Evolutionary conservation across 2,888 invertebrate genomes (phyloP), one percentile per base, ranked within the genome.

Genomic region (Scrobipalpa atriplicella): DNA sequence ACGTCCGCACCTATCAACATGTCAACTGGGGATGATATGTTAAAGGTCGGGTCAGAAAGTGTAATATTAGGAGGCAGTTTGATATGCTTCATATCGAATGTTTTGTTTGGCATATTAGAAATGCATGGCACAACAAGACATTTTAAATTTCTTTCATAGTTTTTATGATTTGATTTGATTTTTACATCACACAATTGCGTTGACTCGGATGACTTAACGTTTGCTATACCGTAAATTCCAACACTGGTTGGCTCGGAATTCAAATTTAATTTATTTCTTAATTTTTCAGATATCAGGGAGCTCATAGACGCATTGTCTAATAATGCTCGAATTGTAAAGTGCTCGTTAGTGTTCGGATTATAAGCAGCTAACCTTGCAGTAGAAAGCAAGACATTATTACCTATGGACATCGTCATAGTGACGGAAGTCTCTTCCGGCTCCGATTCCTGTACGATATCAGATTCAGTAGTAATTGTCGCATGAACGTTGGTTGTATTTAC

Each of bases 231-330:
- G 3, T 7, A 7, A 8, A 38, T 38, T 38, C 38, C 38, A 3
- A 38, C 38, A 7, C 36, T 13, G 13, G 36, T 58, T 18, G 36
- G 62, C 11, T 62, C 21, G 16, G 62, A 43, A 21, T 47, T 52
- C 41, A 68, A 36, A 0, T 39, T 13, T 29, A 68, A 61, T 36
- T 60, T 61, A 9, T 66, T 13, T 61, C 54, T 66, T 43, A 68
- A 6, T 5, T 16, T 21, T 8, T 60, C 47, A 1, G 60, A 63
- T 5, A 68, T 60, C 36, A 67, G 62, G n/a, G 62, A 58, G 5
- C 51, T 16, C 29, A 65, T 62, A 39, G 56, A 56, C 13, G 65
- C 67, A 36, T 58, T 11, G 38, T 65, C 67, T 21, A 68, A 29
- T 11, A 66, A 41, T 9, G 56, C 62, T 0, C 66, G 54, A 11